These are phyloP conservation scores for Matsumyia berberina DNA, from an alignment of 2,888 invertebrate species.

Conservation along the genomic window DNA sequence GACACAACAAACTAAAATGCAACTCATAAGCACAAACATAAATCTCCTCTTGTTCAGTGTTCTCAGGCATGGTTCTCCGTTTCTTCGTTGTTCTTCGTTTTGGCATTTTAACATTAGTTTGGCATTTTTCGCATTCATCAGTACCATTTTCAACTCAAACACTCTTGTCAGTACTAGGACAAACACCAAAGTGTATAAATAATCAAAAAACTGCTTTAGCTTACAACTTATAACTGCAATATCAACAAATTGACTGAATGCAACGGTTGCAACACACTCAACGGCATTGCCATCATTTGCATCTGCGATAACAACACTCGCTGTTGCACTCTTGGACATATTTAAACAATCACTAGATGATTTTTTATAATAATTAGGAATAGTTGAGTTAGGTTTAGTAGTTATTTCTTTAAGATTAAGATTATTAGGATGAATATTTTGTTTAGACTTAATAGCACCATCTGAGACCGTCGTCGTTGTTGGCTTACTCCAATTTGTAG, in stretches of 20 bases:
- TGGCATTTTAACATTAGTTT: constrained; percentile 57
- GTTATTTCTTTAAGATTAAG: constrained; percentile 34
- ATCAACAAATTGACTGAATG: constrained; percentile 65
- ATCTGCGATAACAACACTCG: not conserved
- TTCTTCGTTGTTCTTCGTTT: constrained; percentile 55
- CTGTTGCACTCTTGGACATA: constrained; percentile 48
- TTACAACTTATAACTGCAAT: constrained; percentile 16
- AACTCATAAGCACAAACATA: constrained; percentile 60
- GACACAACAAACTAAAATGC: constrained; percentile 79
- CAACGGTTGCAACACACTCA: not conserved
- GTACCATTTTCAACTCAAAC: constrained; percentile 56
- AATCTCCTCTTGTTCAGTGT: constrained; percentile 23
- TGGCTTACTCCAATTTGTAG: constrained; percentile 20
- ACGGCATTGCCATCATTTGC: not conserved
- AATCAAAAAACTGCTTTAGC: constrained; percentile 27
- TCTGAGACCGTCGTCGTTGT: constrained; percentile 77
- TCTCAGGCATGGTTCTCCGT: constrained; percentile 7
- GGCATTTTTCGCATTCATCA: constrained; percentile 49
- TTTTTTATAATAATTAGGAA: constrained; percentile 49
- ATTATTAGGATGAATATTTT: constrained; percentile 54
- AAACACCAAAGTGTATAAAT: constrained; percentile 15
- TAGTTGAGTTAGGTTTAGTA: constrained; percentile 63
- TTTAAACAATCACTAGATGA: constrained; percentile 39
- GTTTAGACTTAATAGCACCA: constrained; percentile 79
- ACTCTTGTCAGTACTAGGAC: constrained; percentile 16